Percentiles rank a stretch among this genome's conserved stretches.
Evolutionary conservation across 2,797 vertebrate genomes (phyloP).

Genomic region (Antennarius maculatus): DNA sequence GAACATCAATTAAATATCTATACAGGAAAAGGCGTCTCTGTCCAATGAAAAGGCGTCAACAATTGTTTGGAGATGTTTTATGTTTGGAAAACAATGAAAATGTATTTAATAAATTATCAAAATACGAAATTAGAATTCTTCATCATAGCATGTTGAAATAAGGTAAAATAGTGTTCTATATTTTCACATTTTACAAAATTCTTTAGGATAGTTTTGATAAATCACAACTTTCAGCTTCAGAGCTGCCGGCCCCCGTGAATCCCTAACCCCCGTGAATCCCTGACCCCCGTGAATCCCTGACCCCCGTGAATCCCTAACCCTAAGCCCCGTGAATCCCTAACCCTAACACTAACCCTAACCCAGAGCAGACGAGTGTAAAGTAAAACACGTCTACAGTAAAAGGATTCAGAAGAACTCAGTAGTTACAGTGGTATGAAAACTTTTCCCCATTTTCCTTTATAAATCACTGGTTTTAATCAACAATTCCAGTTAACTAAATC

Average conservation of each 20-base stretch:
- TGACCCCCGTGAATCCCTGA: not conserved
- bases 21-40: not conserved
- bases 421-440: not conserved
- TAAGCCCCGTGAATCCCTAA: no score
- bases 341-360: no score
- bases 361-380: constrained; percentile 7
- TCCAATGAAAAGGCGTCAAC: not conserved
- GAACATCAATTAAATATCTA: constrained; percentile 6
- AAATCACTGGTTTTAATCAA: no score
- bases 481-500: no score
- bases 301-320: not conserved
- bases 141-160: constrained; percentile 13
- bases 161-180: constrained; percentile 25
- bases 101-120: not conserved
- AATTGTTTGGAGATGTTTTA: constrained; percentile 1
- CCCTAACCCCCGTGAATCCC: not conserved
- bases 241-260: constrained; percentile 12
- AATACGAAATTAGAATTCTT: not conserved
- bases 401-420: constrained; percentile 14
- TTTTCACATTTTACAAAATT: constrained; percentile 37
- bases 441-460: no score
- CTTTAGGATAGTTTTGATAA: constrained; percentile 3
- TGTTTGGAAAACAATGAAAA: not conserved
- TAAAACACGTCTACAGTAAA: constrained; percentile 46
- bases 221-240: constrained; percentile 19